Evolutionary conservation across 2,888 invertebrate genomes (phyloP).

Genomic region (Elegia similella): DNA sequence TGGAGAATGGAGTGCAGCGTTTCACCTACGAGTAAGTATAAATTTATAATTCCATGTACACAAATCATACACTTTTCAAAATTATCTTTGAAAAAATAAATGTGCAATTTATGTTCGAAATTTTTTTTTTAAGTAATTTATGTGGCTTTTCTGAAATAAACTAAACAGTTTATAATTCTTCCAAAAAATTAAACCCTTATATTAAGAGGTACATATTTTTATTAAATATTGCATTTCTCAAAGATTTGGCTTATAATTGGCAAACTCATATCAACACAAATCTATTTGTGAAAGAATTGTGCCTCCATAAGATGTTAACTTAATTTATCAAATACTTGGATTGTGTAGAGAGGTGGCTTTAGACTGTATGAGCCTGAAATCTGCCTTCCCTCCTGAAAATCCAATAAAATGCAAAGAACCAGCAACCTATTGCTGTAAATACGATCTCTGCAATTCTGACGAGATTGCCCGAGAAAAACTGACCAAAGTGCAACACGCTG

Average conservation of each 20-base stretch:
- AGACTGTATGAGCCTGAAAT: slow-evolving; percentile 78
- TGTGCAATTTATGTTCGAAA: background rate
- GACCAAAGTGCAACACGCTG: slow-evolving; percentile 52
- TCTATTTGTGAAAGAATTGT: slow-evolving; percentile 30
- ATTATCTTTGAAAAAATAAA: background rate
- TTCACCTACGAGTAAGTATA: slow-evolving; percentile 89
- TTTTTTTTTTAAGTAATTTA: no score
- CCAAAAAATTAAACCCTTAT: slow-evolving; percentile 3
- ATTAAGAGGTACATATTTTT: slow-evolving; percentile 41
- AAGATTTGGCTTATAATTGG: slow-evolving; percentile 44
- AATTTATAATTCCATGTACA: background rate
- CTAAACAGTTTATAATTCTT: background rate
- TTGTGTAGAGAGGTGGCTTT: slow-evolving; percentile 72
- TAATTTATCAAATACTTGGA: slow-evolving; percentile 61
- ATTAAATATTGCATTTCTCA: slow-evolving; percentile 22
- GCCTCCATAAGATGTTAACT: slow-evolving; percentile 46
- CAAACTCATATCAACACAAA: slow-evolving; percentile 67
- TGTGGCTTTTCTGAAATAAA: no score
- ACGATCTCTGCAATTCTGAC: slow-evolving; percentile 71
- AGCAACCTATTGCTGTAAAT: slow-evolving; percentile 70
- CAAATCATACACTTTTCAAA: slow-evolving; percentile 1
- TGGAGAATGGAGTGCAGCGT: slow-evolving; percentile 82
- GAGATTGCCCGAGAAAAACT: slow-evolving; percentile 58
- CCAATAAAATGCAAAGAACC: slow-evolving; percentile 65
- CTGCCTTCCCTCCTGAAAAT: slow-evolving; percentile 80